These are phyloP conservation scores for Pteria penguin DNA, from an alignment of 2,888 invertebrate species.

Conservation along the genomic window DNA sequence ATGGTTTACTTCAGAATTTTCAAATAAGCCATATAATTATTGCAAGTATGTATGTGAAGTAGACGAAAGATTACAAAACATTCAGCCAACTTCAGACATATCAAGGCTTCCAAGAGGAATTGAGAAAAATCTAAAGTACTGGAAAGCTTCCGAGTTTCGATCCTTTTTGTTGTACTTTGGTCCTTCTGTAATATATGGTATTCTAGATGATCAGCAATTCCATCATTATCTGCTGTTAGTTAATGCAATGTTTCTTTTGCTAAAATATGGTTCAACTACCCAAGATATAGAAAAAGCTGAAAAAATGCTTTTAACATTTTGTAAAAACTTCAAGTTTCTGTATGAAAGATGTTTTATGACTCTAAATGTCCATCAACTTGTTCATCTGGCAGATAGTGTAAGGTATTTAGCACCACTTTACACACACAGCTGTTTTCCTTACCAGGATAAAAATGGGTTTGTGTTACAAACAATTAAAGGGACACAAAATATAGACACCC, in stretches of 20 bases:
- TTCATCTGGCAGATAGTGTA: constrained; percentile 44
- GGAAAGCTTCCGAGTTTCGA: constrained; percentile 49
- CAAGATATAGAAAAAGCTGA: constrained; percentile 26
- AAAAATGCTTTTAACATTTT: constrained; percentile 30
- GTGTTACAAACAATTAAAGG: constrained; percentile 33
- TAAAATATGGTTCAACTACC: constrained; percentile 15
- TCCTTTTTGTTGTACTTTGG: constrained; percentile 49
- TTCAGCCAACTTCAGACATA: constrained; percentile 41
- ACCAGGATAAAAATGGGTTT: constrained; percentile 35
- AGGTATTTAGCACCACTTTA: constrained; percentile 41
- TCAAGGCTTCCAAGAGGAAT: constrained; percentile 44
- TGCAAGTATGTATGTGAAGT: constrained; percentile 6
- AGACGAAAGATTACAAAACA: constrained; percentile 29
- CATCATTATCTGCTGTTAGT: constrained; percentile 38
- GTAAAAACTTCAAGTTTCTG: constrained; percentile 27
- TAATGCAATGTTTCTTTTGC: constrained; percentile 33
- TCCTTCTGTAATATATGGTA: constrained; percentile 25
- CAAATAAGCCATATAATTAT: constrained; percentile 19
- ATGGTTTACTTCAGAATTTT: constrained; percentile 30
- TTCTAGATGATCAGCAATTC: constrained; percentile 23
- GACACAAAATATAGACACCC: constrained; percentile 43
- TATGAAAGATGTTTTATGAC: constrained; percentile 41
- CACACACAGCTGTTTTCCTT: constrained; percentile 47
- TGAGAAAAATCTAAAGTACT: constrained; percentile 44
- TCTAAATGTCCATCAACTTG: constrained; percentile 42